Evolutionary conservation across 23 tunicate species (phyloP).

Genomic region (Trididemnum nubilum): DNA sequence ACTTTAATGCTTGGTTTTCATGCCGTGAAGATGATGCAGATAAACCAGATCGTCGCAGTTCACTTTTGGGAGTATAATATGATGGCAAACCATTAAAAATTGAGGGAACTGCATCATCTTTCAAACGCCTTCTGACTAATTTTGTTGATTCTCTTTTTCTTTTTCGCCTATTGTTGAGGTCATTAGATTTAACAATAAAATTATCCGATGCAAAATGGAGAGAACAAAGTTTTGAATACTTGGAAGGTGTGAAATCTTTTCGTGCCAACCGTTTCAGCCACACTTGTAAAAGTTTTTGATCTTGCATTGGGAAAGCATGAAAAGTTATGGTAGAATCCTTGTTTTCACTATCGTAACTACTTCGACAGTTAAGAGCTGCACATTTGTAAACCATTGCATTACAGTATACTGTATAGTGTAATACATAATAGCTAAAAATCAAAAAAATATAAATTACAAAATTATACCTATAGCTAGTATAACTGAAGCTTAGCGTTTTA

Average conservation of each 20-base stretch:
- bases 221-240: background rate
- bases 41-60: background rate
- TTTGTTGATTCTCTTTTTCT: constrained; percentile 27
- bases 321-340: background rate
- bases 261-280: background rate
- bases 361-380: too few species aligned
- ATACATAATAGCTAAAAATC: too few species aligned
- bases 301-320: background rate
- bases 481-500: too few species aligned
- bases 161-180: constrained; percentile 13
- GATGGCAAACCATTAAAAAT: constrained; percentile 10
- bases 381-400: too few species aligned
- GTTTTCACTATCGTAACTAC: background rate
- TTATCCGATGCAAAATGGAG: constrained; percentile 4
- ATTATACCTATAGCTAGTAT: too few species aligned
- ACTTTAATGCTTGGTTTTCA: constrained; percentile 24
- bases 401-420: too few species aligned
- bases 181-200: background rate
- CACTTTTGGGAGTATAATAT: background rate
- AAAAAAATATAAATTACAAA: too few species aligned
- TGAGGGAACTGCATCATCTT: constrained; percentile 16
- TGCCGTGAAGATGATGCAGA: constrained; percentile 10
- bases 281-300: background rate
- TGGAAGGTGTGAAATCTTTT: background rate
- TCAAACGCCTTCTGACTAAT: constrained; percentile 6